Evolutionary conservation across 2,888 invertebrate genomes (phyloP).

Genomic region (Argyra leucocephala): DNA sequence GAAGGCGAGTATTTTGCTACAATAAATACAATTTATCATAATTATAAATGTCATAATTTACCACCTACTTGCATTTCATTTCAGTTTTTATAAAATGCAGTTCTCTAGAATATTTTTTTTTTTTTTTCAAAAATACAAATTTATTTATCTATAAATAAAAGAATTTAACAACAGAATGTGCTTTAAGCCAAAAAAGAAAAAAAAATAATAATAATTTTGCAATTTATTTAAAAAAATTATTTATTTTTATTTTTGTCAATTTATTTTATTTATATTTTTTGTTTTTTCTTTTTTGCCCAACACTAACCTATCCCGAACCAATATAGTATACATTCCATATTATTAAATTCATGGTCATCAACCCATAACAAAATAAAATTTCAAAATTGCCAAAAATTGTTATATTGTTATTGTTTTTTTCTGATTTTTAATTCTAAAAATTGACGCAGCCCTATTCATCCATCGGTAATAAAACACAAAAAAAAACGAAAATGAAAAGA

Average conservation of each 20-base stretch:
- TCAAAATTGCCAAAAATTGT: not conserved
- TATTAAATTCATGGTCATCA: constrained; percentile 6
- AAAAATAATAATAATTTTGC: not conserved
- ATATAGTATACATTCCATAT: too few relatives aligned
- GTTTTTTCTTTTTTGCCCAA: not conserved
- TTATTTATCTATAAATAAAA: too few relatives aligned
- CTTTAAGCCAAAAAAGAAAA: not conserved
- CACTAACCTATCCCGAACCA: not conserved
- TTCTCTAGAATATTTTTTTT: too few relatives aligned
- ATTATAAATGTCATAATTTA: too few relatives aligned
- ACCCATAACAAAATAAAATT: not conserved
- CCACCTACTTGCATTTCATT: too few relatives aligned
- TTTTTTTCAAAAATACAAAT: too few relatives aligned
- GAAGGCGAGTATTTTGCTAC: too few relatives aligned
- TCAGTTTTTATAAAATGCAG: too few relatives aligned
- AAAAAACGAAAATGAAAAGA: not conserved
- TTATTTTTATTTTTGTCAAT: not conserved
- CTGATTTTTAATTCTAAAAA: not conserved
- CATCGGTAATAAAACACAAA: not conserved
- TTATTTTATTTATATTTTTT: too few relatives aligned
- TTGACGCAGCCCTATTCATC: not conserved
- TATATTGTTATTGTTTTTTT: not conserved
- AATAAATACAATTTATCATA: too few relatives aligned
- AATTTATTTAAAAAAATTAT: not conserved
- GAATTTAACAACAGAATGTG: not conserved